Base-by-base conservation (phyloP, 2,797 vertebrate species). In the Acanthurus tractus region DNA sequence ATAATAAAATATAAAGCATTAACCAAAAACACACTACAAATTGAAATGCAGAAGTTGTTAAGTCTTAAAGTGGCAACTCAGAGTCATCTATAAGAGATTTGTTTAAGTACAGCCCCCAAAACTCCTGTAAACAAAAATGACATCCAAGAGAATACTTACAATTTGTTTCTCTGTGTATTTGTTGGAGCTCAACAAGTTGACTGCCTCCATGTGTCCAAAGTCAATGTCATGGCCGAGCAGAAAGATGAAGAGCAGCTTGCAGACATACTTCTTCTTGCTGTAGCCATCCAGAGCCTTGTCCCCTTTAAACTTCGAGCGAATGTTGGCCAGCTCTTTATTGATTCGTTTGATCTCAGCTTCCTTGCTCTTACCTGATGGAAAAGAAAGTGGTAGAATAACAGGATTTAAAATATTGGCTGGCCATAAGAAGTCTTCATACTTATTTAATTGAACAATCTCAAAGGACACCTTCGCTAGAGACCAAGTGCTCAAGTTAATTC, bases 141-240 rank as follows among this genome's bases (percentile, higher is more conserved):
- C 29, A 8, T 18, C 38, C 12, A 50, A 34, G 1, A 34, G 6
- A 34, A 34, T 7, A 79, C 97, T 95, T 90, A 97, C 97, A n/a
- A 97, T 97, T 81, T 97, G 97, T 86, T 97, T 97, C 89, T 97
- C 97, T 0, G 97, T 97, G 93, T 97, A 97, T 68, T 97, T 97
- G 88, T 97, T 97, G 90, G 97, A 97, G 90, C 96, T 97, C 44
- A 97, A 96, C 55, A 97, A 93, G 92, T 97, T 97, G 86, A 97
- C 97, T 0, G 97, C 97, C 83, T 97, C 97, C 97, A 97, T 97
- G 92, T 97, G 97, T 61, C 96, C 97, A 29, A 97, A 97, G 90
- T 97, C 97, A 22, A 97, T 97, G 84, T 97, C 97, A 14, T 97
- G 97, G 63, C 97, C 97, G 44, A 97, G 90, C 10, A 97, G 95